Evolutionary conservation across 2,888 invertebrate species (phyloP), one percentile per base, ranked within the genome.

Genomic region (Dyspetes luteomarginatus): DNA sequence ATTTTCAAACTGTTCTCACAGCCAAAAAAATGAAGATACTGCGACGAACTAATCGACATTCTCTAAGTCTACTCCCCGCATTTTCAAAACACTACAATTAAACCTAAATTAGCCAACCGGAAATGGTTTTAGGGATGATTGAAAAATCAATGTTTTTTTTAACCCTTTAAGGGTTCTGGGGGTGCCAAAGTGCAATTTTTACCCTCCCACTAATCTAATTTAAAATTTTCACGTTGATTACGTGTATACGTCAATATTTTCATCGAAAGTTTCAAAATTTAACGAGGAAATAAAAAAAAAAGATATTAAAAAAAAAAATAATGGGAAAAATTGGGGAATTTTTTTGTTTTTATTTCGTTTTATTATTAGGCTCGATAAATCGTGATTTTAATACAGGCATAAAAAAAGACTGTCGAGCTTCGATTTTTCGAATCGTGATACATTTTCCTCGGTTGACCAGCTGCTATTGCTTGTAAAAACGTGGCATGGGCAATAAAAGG

Each of bases 401-500:
- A n/a, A n/a, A n/a, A n/a, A n/a, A n/a, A n/a, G n/a, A n/a, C 2
- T 9, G 5, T 36, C 36, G 36, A 9, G 36, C 36, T 2, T 50
- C 30, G 65, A 26, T 19, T 65, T 36, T 65, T 30, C 19, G 30
- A 65, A 30, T 30, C 12, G 28, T 17, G 50, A 15, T 22, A 22
- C 60, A 43, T 55, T 15, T n/a, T 4, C 15, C 26, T 2, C 28
- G 50, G 2, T 9, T 1, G 24, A 5, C 17, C 36, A 3, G 5
- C n/a, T 36, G n/a, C n/a, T n/a, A n/a, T n/a, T n/a, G 67, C 43
- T 67, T 24, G 60, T 45, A 50, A 78, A 72, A 58, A 67, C 52
- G 72, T 7, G 26, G 7, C 19, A n/a, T 19, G 52, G 48, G 52
- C 52, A 52, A 67, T 67, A 67, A n/a, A n/a, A 56, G 28, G 52